Base-by-base conservation (phyloP, 2,888 invertebrate genomes). In the Eurytoma adleriae region DNA sequence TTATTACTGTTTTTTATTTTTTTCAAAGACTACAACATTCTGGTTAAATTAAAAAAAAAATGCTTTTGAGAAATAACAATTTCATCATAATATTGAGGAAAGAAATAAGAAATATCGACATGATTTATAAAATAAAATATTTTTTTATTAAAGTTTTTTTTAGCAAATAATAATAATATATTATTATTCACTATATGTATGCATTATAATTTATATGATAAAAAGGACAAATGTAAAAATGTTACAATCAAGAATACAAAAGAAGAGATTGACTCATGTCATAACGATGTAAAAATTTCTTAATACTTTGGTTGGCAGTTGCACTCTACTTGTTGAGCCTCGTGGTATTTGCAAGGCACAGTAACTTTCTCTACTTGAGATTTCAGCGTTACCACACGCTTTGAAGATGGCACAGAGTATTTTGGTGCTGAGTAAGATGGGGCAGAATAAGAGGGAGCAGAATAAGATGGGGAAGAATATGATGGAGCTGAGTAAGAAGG, bases 291-390 rank as follows among this genome's bases (percentile, higher is more conserved):
- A 16, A 20, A 56, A n/a, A 24, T 30, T 27, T 10, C 10, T 52
- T 50, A 27, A 74, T 62, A 79, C 59, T 78, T 66, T 67, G 59
- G 72, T 10, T 69, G 54, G 69, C 79, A 79, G 27, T 69, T 64
- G 69, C 79, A 79, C 2, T 78, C 73, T 16, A 64, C 2, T 3
- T 30, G 30, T 30, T 30, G 30, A 2, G 68, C 3, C 13, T 69
- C 64, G n/a, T 79, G 79, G 27, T 74, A 69, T 69, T 74, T 73
- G 64, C 79, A 79, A 12, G 72, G 67, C n/a, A 30, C 30, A 1
- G 18, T 18, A 10, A 52, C 3, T 50, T 50, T 67, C 1, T 20
- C 20, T 2, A 48, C 54, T 27, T n/a, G 40, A 20, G 52, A 16
- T 40, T 70, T 59, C 30, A 30, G 4, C 4, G 2, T 30, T 3